A percentile compares a stretch with the other conserved stretches of the same genome.
Conservation (phyloP, 2,797 vertebrate genomes). For the Gambelia wislizenii region DNA sequence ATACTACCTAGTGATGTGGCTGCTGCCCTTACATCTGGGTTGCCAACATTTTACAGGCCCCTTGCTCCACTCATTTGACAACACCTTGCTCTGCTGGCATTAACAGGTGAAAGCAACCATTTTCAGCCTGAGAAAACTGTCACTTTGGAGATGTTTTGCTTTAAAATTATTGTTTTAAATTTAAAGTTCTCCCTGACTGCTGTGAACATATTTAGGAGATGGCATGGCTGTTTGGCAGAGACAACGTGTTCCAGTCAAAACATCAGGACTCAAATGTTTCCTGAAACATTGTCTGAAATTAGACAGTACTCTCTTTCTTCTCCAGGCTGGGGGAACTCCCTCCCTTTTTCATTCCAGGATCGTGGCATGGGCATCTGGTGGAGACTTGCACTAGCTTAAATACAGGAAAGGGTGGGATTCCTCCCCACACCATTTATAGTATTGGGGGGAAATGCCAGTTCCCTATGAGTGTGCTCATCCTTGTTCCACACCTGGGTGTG, state of each 20-base stretch:
- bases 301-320: conserved; percentile 8
- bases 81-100: background rate
- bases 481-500: background rate
- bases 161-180: conserved; percentile 2
- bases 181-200: background rate
- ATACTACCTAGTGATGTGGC: background rate
- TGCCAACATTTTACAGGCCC: background rate
- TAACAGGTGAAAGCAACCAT: background rate
- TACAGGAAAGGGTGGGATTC: background rate
- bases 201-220: background rate
- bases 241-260: background rate
- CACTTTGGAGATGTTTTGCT: background rate
- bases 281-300: background rate
- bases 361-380: background rate
- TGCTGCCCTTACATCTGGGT: background rate
- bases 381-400: background rate
- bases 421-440: background rate
- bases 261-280: background rate
- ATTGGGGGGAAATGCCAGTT: conserved; percentile 9
- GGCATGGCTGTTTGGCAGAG: background rate
- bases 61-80: background rate
- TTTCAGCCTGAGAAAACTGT: background rate
- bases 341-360: background rate
- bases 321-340: background rate
- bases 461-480: background rate